A percentile compares a stretch with the other conserved stretches of the same genome.
Conservation (phyloP, 2,888 invertebrate species). For the Oligia strigilis region DNA sequence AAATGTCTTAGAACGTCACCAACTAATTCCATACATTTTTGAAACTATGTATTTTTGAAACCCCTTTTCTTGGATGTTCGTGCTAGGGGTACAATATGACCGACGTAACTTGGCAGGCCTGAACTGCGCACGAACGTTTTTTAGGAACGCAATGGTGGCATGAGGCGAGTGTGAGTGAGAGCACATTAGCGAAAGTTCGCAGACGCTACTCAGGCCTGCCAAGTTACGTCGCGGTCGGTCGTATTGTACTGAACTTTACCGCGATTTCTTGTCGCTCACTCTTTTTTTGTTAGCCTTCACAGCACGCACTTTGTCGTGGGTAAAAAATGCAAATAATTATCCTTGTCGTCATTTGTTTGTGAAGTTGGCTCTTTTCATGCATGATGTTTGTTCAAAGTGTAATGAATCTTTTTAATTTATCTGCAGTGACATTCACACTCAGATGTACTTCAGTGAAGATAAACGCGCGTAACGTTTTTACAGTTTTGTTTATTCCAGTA, state of each 20-base stretch:
- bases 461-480: constrained; percentile 63
- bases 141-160: no score
- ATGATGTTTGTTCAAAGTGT: constrained; percentile 70
- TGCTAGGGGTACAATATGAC: background rate
- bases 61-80: background rate
- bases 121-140: no score
- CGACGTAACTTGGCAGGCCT: no score
- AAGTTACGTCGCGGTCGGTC: no score
- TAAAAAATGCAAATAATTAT: background rate
- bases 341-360: background rate
- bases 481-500: background rate
- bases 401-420: constrained; percentile 64
- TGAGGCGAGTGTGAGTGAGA: no score
- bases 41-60: background rate
- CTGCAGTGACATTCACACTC: constrained; percentile 78
- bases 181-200: no score
- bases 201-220: no score
- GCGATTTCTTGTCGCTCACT: background rate
- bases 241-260: background rate
- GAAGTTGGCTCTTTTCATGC: background rate
- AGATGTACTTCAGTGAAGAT: constrained; percentile 73
- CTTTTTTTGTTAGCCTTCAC: background rate
- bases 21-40: background rate
- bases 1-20: background rate
- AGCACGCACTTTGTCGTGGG: background rate